Conservation (phyloP, 2,888 invertebrate genomes). For the Galerucella calmariensis region DNA sequence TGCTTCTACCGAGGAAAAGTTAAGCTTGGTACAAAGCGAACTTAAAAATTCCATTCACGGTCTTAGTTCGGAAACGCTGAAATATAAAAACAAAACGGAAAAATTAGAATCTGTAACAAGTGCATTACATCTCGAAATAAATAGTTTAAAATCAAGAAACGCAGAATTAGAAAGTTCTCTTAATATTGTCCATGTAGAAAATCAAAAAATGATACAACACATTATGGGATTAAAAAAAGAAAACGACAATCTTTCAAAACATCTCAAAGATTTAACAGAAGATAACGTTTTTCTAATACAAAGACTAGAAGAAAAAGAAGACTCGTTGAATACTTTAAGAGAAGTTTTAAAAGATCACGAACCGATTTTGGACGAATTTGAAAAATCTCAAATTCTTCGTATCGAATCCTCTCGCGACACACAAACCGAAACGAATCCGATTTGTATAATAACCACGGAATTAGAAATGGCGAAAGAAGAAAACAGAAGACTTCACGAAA, state of each 20-base stretch:
- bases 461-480: constrained; percentile 45
- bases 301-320: constrained; percentile 45
- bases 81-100: constrained; percentile 51
- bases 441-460: constrained; percentile 37
- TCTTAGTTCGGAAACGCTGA: constrained; percentile 54
- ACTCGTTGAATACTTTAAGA: constrained; percentile 43
- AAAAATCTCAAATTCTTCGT: constrained; percentile 19
- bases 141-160: constrained; percentile 31
- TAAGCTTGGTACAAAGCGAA: constrained; percentile 57
- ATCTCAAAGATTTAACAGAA: constrained; percentile 27
- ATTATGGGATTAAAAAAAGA: constrained; percentile 50
- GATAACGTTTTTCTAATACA: constrained; percentile 37
- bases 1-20: constrained; percentile 57
- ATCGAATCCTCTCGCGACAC: constrained; percentile 22
- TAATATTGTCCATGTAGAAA: constrained; percentile 10
- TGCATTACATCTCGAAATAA: constrained; percentile 6
- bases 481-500: constrained; percentile 43
- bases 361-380: constrained; percentile 33
- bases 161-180: constrained; percentile 18
- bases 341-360: constrained; percentile 48
- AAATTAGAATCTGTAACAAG: constrained; percentile 23
- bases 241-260: constrained; percentile 44
- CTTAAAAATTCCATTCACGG: constrained; percentile 57
- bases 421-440: constrained; percentile 21
- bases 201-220: constrained; percentile 23